Conservation (phyloP, 2,888 invertebrate species). For the Phymatocera aterrima region DNA sequence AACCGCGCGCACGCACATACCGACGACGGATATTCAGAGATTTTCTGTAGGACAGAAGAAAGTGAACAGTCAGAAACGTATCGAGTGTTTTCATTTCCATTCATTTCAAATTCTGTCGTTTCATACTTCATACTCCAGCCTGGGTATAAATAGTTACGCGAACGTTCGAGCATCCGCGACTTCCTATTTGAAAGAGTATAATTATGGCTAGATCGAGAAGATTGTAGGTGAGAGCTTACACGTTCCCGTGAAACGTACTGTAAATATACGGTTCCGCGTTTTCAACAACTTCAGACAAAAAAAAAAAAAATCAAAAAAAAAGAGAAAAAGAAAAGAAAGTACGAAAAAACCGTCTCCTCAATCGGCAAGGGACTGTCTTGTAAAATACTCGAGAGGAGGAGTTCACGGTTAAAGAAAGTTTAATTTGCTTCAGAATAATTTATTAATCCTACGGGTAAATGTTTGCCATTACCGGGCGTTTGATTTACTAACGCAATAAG, state of each 20-base stretch:
- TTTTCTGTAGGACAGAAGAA: neutral
- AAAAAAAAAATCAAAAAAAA: no score
- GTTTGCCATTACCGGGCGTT: conserved; percentile 40
- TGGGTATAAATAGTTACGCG: no score
- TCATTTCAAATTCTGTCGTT: neutral
- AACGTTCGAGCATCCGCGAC: no score
- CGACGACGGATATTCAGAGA: neutral
- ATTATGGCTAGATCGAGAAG: no score
- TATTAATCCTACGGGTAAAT: conserved; percentile 37
- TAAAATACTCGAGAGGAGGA: neutral
- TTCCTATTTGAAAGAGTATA: no score
- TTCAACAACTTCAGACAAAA: no score
- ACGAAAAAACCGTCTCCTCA: conserved; percentile 12
- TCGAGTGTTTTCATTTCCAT: neutral
- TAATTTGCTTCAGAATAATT: conserved; percentile 41
- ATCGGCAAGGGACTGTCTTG: conserved; percentile 9
- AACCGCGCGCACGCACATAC: neutral
- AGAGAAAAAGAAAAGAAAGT: no score
- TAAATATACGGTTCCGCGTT: neutral
- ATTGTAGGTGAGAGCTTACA: no score
- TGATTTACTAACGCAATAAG: conserved; percentile 30
- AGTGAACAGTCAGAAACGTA: neutral
- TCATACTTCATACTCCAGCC: neutral
- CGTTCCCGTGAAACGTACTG: neutral
- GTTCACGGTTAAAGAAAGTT: conserved; percentile 16